A percentile compares a stretch with the other conserved stretches of the same genome.
These are phyloP conservation scores for Papilio elwesi DNA, from an alignment of 2,888 invertebrate genomes.

Conservation along the genomic window DNA sequence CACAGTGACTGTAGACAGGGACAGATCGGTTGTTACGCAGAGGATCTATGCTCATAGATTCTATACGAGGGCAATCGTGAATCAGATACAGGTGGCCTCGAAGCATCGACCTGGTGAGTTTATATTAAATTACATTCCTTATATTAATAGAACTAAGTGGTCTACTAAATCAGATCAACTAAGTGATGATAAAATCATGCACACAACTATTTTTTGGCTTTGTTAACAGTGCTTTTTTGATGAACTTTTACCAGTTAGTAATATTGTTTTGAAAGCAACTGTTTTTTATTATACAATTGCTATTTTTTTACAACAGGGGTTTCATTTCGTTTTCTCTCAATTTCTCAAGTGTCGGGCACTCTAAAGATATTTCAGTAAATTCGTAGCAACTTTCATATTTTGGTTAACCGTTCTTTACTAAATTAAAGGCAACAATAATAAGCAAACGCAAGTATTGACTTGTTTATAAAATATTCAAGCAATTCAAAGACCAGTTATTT, in stretches of 20 bases:
- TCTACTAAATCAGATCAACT: background rate
- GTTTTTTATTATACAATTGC: background rate
- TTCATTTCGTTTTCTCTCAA: background rate
- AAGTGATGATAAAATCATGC: too few relatives aligned
- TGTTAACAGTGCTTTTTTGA: background rate
- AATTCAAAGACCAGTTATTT: too few relatives aligned
- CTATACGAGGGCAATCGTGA: constrained; percentile 78
- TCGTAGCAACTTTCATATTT: too few relatives aligned
- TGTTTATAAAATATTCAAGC: too few relatives aligned
- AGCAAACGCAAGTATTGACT: too few relatives aligned
- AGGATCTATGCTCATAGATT: constrained; percentile 77
- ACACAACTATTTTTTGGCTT: background rate
- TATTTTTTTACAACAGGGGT: constrained; percentile 38
- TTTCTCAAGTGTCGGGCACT: too few relatives aligned
- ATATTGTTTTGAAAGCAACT: background rate
- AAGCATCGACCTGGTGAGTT: constrained; percentile 70
- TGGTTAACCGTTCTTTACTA: too few relatives aligned
- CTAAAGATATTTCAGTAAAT: too few relatives aligned
- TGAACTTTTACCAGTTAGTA: background rate
- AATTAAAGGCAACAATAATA: too few relatives aligned
- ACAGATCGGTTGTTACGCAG: constrained; percentile 76
- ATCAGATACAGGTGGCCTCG: constrained; percentile 76
- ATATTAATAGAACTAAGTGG: background rate
- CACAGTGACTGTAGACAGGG: constrained; percentile 75
- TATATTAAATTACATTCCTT: background rate